phyloP scores from a whole-genome alignment of 2,113 vertebrate species.

The Lepus timidus region DNA sequence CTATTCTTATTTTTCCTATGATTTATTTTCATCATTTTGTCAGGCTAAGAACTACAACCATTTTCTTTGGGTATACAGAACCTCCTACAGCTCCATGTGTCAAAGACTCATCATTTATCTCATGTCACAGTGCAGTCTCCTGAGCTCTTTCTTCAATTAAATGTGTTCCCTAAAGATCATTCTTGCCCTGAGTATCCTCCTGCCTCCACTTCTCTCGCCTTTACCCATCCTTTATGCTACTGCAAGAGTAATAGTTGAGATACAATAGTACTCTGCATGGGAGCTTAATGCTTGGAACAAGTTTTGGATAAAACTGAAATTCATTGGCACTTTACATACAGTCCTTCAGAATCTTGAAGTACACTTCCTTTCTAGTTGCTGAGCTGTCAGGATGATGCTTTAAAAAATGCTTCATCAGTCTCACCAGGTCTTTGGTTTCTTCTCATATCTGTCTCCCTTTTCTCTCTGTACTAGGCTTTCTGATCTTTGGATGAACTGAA shows the following conservation, averaged over 20 bases:
- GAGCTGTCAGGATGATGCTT: neutral
- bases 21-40: neutral
- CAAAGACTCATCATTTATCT: neutral
- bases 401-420: neutral
- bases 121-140: neutral
- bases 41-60: neutral
- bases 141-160: neutral
- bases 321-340: neutral
- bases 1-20: neutral
- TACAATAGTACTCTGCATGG: neutral
- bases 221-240: neutral
- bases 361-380: neutral
- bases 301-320: neutral
- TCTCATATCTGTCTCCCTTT: neutral
- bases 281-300: neutral
- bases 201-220: neutral
- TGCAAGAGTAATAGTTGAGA: neutral
- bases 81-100: neutral
- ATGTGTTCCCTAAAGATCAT: neutral
- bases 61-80: neutral
- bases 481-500: neutral
- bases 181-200: neutral
- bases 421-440: neutral
- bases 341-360: neutral
- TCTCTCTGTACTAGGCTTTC: neutral